These are phyloP conservation scores for Misgurnus mizolepis DNA, from an alignment of 2,113 vertebrate genomes.

Conservation along the genomic window DNA sequence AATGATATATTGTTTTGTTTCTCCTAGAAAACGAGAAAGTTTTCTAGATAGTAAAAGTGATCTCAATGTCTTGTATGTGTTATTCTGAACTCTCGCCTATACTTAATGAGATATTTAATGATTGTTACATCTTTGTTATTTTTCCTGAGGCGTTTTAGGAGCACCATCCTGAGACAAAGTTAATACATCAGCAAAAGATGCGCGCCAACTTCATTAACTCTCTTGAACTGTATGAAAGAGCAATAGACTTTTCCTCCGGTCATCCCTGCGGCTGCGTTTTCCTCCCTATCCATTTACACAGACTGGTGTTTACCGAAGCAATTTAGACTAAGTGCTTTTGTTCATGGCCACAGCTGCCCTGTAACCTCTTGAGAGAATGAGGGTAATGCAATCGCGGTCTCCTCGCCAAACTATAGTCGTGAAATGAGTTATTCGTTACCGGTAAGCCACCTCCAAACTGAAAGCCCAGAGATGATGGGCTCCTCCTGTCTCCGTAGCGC, in stretches of 20 bases:
- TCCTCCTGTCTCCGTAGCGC: conserved; percentile 25
- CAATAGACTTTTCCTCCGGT: conserved; percentile 8
- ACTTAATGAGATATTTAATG: no score
- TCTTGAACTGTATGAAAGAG: background rate
- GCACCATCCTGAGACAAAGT: no score
- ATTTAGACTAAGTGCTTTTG: conserved; percentile 70
- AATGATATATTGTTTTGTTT: background rate
- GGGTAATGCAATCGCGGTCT: conserved; percentile 69
- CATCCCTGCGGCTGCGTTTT: conserved; percentile 29
- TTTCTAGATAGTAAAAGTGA: no score
- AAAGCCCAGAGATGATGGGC: background rate
- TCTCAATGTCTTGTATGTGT: no score
- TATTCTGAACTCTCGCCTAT: no score
- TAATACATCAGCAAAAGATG: background rate
- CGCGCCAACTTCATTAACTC: background rate
- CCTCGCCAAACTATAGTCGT: conserved; percentile 58
- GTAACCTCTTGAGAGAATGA: conserved; percentile 62
- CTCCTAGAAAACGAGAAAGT: background rate
- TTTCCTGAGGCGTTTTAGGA: no score
- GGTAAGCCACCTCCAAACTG: background rate
- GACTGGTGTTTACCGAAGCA: conserved; percentile 65
- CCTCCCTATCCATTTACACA: conserved; percentile 42
- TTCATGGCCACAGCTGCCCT: conserved; percentile 71
- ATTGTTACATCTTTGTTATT: no score
- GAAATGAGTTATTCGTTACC: conserved; percentile 7